A percentile compares a stretch with the other conserved stretches of the same genome.
These are phyloP conservation scores for Hyphantria cunea DNA, from an alignment of 1,140 invertebrate species.

Conservation along the genomic window DNA sequence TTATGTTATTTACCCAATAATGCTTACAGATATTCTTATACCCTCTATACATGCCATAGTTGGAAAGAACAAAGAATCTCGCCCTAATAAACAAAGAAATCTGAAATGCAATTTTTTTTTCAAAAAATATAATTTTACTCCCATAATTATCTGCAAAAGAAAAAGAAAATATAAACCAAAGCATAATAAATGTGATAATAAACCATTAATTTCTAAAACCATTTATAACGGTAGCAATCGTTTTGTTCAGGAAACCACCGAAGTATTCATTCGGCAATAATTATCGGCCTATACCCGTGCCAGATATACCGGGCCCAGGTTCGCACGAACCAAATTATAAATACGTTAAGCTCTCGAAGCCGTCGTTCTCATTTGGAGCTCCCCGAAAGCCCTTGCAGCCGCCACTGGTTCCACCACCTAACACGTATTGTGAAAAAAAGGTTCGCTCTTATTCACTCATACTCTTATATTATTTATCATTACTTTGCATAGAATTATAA, in stretches of 20 bases:
- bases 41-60: no score
- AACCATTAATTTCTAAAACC: no score
- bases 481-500: no score
- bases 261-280: conserved; percentile 50
- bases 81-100: no score
- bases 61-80: no score
- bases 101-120: no score
- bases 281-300: conserved; percentile 16
- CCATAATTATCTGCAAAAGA: no score
- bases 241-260: conserved; percentile 44
- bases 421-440: conserved; percentile 68
- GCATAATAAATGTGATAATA: no score
- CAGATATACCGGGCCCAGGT: conserved; percentile 49
- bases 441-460: conserved; percentile 34
- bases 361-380: conserved; percentile 57
- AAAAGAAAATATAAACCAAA: no score
- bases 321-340: conserved; percentile 61
- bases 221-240: neutral
- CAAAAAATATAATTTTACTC: no score
- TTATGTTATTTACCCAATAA: no score
- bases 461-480: neutral
- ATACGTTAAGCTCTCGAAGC: conserved; percentile 51
- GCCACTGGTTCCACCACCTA: conserved; percentile 51
- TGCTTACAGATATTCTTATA: no score
- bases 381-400: conserved; percentile 39